Evolutionary conservation across 35 echinoderm and acorn worm genomes (phyloP), one percentile per base, ranked within the genome.

Genomic region (Apostichopus californicus): DNA sequence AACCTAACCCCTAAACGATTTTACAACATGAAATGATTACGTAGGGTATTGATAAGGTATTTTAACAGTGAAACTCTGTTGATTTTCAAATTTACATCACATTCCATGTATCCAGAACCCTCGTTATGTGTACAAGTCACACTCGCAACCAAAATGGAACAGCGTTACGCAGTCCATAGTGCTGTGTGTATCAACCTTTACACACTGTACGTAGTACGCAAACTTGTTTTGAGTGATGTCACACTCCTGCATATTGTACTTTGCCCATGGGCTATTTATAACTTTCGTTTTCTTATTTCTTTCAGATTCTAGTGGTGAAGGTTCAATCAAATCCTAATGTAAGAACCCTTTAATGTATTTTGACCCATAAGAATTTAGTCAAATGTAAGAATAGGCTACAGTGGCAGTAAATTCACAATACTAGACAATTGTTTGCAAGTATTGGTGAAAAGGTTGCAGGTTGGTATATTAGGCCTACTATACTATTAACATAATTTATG

Each of bases 261-360:
- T 82, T 82, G 55, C 80, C 80, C 14, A 53, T 55, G 46, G 55
- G 15, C 34, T 82, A 55, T 52, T 14, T 55, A 52, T 82, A 87
- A 65, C 22, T 57, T 87, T 87, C 55, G 53, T 84, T 54, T 94
- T 88, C 78, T 21, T 87, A n/a, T 86, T 89, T 86, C 54, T 87
- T 98, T 77, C 96, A 98, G 96, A 95, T 98, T 78, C 90, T 95
- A 52, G 96, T 95, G 57, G 89, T 95, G 53, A 95, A 98, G 92
- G 94, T 98, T 59, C 93, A 95, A 77, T 92, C 92, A 88, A 93
- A 98, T 24, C 96, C 96, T 56, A 92, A 98, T 83, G 94, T 98
- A 96, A 96, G 93, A 52, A 17, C 46, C 26, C 46, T 24, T 26
- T 55, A 46, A 9, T 6, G 8, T 53, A 6, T 13, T 55, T 82